phyloP scores from a whole-genome alignment of 2,113 vertebrate genomes.

The Hippocampus abdominalis region DNA sequence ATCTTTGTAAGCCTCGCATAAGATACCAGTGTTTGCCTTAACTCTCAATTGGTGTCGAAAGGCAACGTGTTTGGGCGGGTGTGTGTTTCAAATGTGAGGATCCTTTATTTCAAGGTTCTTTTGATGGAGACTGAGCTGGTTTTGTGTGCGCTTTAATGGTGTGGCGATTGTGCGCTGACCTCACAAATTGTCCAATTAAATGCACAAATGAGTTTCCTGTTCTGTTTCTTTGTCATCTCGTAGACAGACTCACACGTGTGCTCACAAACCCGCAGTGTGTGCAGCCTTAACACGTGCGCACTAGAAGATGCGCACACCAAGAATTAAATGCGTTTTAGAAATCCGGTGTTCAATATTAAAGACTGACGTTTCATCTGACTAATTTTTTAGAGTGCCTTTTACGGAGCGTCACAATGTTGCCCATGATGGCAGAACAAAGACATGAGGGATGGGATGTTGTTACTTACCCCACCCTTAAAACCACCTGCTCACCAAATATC shows the following conservation, averaged over 20 bases:
- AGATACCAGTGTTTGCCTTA: constrained; percentile 54
- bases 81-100: constrained; percentile 27
- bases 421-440: constrained; percentile 46
- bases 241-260: background rate
- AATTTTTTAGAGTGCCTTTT: background rate
- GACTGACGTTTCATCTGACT: background rate
- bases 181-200: background rate
- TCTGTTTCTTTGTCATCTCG: background rate
- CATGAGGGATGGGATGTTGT: constrained; percentile 30
- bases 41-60: constrained; percentile 51
- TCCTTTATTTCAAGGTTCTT: constrained; percentile 43
- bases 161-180: background rate
- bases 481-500: constrained; percentile 25
- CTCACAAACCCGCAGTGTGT: constrained; percentile 9
- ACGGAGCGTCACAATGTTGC: background rate
- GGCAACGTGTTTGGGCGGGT: constrained; percentile 43
- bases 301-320: background rate
- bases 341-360: background rate
- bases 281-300: constrained; percentile 5
- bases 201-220: constrained; percentile 13
- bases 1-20: constrained; percentile 59
- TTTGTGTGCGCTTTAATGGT: constrained; percentile 10
- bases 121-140: constrained; percentile 34
- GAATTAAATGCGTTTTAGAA: background rate
- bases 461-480: constrained; percentile 40